Conservation (phyloP, 2,113 vertebrate genomes). For the Ptilonorhynchus violaceus region DNA sequence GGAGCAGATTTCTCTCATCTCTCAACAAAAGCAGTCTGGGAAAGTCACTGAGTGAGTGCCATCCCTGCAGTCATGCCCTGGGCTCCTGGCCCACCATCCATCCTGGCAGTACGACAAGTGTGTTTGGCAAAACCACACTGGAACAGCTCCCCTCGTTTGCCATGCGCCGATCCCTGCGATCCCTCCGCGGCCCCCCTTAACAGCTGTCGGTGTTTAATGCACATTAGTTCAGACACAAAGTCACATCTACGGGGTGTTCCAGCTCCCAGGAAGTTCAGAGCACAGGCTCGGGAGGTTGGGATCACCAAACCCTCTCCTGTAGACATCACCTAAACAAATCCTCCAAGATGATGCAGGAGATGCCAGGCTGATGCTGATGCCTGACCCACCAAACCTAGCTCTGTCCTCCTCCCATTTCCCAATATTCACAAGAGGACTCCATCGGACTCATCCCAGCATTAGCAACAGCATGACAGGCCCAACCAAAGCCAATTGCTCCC, state of each 20-base stretch:
- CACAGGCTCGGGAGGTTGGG: neutral
- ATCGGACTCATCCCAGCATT: neutral
- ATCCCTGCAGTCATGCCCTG: neutral
- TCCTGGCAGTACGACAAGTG: neutral
- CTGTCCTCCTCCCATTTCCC: neutral
- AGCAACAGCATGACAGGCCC: neutral
- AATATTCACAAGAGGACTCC: neutral
- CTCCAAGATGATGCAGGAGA: neutral
- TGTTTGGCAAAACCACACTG: neutral
- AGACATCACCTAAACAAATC: neutral
- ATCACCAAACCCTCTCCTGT: rapidly evolving
- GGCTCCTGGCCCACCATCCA: neutral
- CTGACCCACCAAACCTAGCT: neutral
- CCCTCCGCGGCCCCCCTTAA: rapidly evolving
- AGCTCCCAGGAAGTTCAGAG: neutral
- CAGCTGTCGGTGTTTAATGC: neutral
- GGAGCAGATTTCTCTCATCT: neutral
- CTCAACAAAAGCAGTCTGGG: neutral
- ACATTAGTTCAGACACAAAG: neutral
- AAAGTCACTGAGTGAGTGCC: neutral
- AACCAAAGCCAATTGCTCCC: rapidly evolving
- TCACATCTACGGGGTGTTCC: neutral
- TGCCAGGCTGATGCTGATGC: neutral
- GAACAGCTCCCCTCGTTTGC: neutral
- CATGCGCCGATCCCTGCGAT: rapidly evolving